Evolutionary conservation across 2,888 invertebrate genomes (phyloP), one percentile per base, ranked within the genome.

Genomic region (Ferrisia virgata): DNA sequence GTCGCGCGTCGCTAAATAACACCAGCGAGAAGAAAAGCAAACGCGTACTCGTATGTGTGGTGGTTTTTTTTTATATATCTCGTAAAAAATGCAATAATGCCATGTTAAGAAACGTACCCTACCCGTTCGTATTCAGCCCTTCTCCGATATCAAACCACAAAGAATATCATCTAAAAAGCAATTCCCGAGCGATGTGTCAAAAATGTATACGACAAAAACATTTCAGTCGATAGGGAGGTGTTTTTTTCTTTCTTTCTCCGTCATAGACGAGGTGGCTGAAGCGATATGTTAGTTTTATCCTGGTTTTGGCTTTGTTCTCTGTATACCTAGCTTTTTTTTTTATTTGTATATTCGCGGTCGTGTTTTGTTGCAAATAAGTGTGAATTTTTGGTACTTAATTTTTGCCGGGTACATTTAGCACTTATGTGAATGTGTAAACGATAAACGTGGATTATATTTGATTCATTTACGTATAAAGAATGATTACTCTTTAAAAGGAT

Each of bases 121-220:
- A 22, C 58, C 22, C 25, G 39, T 39, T 9, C 64, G 2, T 47
- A 11, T 11, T 53, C 53, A 22, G 22, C 8, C 5, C 18, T 18
- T 53, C 64, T 13, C 28, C 36, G 1, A 6, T 36, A 18, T 11
- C 18, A 36, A 76, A 36, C 72, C 72, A 36, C 72, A 76, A 76
- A 76, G 72, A 76, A 76, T 36, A 76, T 76, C 72, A 76, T 76
- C 72, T 76, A 76, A 76, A 76, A 76, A 76, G 72, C 72, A 76
- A 76, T 76, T 76, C 72, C 72, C 72, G 18, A 76, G 72, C 72
- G 72, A 18, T 76, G 72, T 76, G 72, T 76, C 72, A 76, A 76
- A 76, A 76, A 76, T 76, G n/a, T 76, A 76, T 76, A 76, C 72
- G 72, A 76, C 72, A 18, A 36, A 36, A 36, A 76, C 36, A 76